phyloP scores from a whole-genome alignment of 2,113 vertebrate species.

The Lagopus leucura region DNA sequence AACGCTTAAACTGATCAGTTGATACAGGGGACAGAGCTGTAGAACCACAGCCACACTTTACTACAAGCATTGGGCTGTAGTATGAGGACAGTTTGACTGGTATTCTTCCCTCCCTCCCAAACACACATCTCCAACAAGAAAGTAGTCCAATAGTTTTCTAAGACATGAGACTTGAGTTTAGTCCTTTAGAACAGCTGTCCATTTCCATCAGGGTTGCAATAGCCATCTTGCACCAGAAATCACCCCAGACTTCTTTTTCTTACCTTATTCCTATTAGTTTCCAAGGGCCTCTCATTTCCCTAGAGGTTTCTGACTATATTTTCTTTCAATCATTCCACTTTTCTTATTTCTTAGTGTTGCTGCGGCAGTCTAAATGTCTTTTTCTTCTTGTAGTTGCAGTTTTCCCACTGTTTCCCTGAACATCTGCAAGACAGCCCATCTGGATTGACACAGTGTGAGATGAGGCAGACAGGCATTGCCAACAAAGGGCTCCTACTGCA shows the following conservation, averaged over 20 bases:
- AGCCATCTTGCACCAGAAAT: conserved; percentile 30
- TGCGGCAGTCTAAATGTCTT: conserved; percentile 46
- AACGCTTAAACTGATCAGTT: background rate
- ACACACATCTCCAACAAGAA: conserved; percentile 43
- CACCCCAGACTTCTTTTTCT: background rate
- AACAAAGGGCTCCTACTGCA: conserved; percentile 63
- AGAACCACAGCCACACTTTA: conserved; percentile 57
- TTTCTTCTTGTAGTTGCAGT: conserved; percentile 57
- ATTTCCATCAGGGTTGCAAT: background rate
- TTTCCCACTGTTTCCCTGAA: conserved; percentile 63
- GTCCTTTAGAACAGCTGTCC: conserved; percentile 25
- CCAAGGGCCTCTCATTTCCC: background rate
- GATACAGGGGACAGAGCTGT: background rate
- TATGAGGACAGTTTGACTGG: background rate
- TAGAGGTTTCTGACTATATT: background rate
- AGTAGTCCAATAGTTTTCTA: conserved; percentile 28
- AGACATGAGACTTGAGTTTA: conserved; percentile 8
- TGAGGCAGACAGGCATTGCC: conserved; percentile 63
- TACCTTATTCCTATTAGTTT: conserved; percentile 16
- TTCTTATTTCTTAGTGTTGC: conserved; percentile 11
- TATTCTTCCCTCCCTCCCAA: background rate
- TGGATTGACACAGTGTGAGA: conserved; percentile 72
- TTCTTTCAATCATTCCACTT: background rate
- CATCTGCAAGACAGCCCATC: conserved; percentile 68
- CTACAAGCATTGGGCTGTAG: conserved; percentile 12